Evolutionary conservation across 1,140 invertebrate species (phyloP).

Genomic region (Zophobas atratus): DNA sequence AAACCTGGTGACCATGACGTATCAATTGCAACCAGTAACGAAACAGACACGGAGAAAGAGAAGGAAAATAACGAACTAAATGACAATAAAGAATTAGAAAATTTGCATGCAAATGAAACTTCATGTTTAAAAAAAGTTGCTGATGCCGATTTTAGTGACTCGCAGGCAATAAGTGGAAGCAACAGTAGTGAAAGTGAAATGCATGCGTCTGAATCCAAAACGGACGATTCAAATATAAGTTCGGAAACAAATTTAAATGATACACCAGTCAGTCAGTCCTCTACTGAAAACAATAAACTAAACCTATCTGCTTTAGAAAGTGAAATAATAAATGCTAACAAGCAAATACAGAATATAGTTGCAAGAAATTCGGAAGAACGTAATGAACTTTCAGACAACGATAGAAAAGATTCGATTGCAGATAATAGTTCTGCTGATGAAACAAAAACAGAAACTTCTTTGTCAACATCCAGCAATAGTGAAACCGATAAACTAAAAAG

Average conservation of each 20-base stretch:
- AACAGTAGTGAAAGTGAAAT: neutral
- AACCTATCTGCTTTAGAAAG: neutral
- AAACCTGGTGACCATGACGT: too few relatives aligned
- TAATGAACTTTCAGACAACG: neutral
- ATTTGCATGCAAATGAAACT: too few relatives aligned
- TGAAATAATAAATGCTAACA: constrained; percentile 5
- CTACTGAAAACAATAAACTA: constrained; percentile 8
- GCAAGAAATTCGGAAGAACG: constrained; percentile 6
- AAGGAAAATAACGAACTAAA: too few relatives aligned
- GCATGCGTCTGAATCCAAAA: neutral
- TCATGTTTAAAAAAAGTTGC: too few relatives aligned
- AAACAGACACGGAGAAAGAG: too few relatives aligned
- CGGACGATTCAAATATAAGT: neutral
- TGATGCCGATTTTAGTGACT: too few relatives aligned
- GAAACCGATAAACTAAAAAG: constrained; percentile 14
- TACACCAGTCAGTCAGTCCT: neutral
- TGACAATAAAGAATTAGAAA: too few relatives aligned
- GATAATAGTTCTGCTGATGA: neutral
- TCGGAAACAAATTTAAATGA: neutral
- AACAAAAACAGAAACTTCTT: neutral
- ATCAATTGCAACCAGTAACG: too few relatives aligned
- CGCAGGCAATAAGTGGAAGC: neutral
- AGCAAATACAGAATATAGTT: constrained; percentile 6
- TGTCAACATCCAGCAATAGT: neutral
- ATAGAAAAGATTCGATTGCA: neutral